Conservation (phyloP, 2,113 vertebrate genomes). For the Cheilinus undulatus region DNA sequence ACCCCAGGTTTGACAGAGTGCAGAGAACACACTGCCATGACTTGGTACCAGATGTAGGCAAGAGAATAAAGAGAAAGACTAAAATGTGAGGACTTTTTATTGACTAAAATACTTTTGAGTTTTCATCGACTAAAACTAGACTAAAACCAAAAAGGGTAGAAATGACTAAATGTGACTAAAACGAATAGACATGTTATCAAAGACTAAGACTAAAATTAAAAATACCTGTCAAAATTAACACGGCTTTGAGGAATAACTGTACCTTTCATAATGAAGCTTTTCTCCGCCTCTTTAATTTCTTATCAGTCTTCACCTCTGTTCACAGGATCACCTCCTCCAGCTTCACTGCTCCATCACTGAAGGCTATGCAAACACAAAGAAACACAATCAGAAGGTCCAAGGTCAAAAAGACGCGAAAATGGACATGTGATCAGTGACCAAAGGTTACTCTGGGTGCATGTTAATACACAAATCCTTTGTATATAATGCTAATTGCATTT, state of each 20-base stretch:
- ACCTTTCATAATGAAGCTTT: slow-evolving; percentile 62
- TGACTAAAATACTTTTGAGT: no score
- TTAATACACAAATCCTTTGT: slow-evolving; percentile 20
- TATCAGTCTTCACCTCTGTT: slow-evolving; percentile 65
- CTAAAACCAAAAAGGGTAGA: no score
- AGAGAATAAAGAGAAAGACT: no score
- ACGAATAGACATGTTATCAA: no score
- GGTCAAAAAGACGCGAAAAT: slow-evolving; percentile 19
- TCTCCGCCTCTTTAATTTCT: slow-evolving; percentile 55
- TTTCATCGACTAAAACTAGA: no score
- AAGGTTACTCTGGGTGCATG: slow-evolving; percentile 17
- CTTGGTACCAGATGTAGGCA: no score
- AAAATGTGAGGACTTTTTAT: no score
- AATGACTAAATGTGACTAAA: no score
- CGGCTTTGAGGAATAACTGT: slow-evolving; percentile 16
- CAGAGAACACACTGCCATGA: no score
- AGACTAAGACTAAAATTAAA: no score
- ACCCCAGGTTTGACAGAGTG: no score
- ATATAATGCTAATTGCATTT: slow-evolving; percentile 47
- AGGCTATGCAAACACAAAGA: slow-evolving; percentile 11
- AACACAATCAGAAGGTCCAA: slow-evolving; percentile 8
- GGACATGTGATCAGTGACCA: slow-evolving; percentile 9
- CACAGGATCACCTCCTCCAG: slow-evolving; percentile 57
- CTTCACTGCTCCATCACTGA: slow-evolving; percentile 39
- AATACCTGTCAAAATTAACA: no score